Evolutionary conservation across 2,113 vertebrate genomes (phyloP).

Genomic region (Leptodactylus fuscus): DNA sequence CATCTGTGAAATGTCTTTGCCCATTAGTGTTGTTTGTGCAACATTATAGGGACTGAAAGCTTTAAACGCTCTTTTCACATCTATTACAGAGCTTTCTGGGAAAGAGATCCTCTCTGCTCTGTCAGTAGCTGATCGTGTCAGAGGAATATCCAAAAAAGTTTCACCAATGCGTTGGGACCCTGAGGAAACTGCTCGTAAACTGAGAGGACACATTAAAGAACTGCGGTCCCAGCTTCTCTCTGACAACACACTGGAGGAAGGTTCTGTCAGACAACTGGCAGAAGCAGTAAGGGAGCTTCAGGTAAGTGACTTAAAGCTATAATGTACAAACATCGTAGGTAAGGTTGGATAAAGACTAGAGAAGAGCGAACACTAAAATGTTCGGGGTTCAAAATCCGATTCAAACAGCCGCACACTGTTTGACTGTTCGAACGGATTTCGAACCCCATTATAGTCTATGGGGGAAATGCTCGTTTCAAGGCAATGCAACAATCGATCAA

Average conservation of each 20-base stretch:
- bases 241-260: conserved; percentile 55
- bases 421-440: too few species aligned
- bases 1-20: too few species aligned
- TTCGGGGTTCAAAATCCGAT: too few species aligned
- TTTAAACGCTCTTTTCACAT: neutral
- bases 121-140: conserved; percentile 65
- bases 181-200: conserved; percentile 47
- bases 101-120: conserved; percentile 67
- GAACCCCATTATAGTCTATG: too few species aligned
- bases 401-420: too few species aligned
- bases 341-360: too few species aligned
- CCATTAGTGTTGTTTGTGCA: neutral
- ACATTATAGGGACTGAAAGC: neutral
- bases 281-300: conserved; percentile 76
- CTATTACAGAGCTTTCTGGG: conserved; percentile 59
- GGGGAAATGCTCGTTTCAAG: too few species aligned
- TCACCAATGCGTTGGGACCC: conserved; percentile 73
- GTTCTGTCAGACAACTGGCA: conserved; percentile 66
- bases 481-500: too few species aligned
- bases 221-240: conserved; percentile 71
- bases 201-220: conserved; percentile 66
- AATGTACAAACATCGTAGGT: too few species aligned
- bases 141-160: conserved; percentile 68
- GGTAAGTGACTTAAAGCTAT: conserved; percentile 66
- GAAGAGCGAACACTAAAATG: too few species aligned